These are phyloP conservation scores for Carassius auratus DNA, from an alignment of 2,113 vertebrate species.

Conservation along the genomic window DNA sequence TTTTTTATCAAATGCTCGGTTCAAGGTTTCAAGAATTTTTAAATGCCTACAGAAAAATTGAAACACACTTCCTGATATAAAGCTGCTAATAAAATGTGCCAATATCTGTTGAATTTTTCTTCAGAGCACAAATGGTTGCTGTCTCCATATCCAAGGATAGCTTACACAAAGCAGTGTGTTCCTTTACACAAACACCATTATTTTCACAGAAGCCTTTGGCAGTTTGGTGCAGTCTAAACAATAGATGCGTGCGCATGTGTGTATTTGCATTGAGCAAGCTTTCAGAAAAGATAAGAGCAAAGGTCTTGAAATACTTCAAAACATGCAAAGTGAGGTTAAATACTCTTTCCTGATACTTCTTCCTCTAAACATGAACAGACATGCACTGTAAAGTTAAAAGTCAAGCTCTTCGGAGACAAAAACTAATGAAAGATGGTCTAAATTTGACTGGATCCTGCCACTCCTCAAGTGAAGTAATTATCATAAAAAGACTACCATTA, in stretches of 20 bases:
- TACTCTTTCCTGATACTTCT: neutral
- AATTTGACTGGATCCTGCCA: neutral
- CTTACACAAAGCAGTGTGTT: neutral
- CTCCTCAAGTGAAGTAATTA: constrained; percentile 3
- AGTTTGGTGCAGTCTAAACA: constrained; percentile 22
- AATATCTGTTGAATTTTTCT: neutral
- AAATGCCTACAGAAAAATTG: neutral
- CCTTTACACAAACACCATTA: constrained; percentile 31
- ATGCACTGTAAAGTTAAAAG: neutral
- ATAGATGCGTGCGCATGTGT: neutral
- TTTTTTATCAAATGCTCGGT: neutral
- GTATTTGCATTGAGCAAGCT: constrained; percentile 7
- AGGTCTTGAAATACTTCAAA: constrained; percentile 3
- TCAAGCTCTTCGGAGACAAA: neutral
- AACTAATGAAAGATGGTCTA: neutral
- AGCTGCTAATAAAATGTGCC: neutral
- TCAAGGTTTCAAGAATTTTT: neutral
- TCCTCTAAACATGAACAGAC: neutral
- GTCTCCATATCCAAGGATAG: neutral
- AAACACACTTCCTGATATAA: neutral
- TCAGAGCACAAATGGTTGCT: neutral
- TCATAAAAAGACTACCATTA: neutral
- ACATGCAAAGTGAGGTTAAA: constrained; percentile 1
- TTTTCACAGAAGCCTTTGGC: constrained; percentile 2
- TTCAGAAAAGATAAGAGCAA: neutral